A percentile compares a stretch with the other conserved stretches of the same genome.
phyloP scores from a whole-genome alignment of 2,888 invertebrate species.

The Tetrapedia diversipes region DNA sequence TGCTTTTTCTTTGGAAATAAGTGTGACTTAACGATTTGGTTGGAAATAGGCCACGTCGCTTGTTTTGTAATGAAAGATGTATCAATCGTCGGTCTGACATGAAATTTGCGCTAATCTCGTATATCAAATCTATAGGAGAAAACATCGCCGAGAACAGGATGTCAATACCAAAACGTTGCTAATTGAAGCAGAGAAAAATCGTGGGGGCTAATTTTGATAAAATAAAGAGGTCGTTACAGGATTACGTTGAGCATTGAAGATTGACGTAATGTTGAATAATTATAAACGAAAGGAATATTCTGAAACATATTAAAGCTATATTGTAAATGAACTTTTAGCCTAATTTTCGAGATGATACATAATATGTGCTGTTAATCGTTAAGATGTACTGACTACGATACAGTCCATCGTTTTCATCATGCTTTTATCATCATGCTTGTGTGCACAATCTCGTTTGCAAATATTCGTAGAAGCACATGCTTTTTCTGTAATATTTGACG shows the following conservation, averaged over 20 bases:
- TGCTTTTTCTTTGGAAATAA: background rate
- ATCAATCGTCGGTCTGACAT: conserved; percentile 19
- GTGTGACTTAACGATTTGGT: conserved; percentile 1
- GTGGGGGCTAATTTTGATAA: background rate
- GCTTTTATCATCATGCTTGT: no score
- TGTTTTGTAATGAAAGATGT: conserved; percentile 24
- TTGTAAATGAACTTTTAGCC: no score
- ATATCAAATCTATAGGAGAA: conserved; percentile 37
- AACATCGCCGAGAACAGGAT: conserved; percentile 22
- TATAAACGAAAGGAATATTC: background rate
- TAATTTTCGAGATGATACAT: no score
- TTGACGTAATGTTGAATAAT: background rate
- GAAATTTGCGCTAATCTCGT: conserved; percentile 34
- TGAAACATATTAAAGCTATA: background rate
- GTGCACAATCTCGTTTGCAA: no score
- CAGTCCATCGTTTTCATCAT: no score
- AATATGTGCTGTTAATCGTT: no score
- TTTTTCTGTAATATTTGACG: background rate
- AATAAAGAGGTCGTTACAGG: background rate
- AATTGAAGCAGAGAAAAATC: conserved; percentile 33
- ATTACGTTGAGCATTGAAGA: background rate
- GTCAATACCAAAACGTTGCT: conserved; percentile 36
- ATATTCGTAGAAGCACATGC: background rate
- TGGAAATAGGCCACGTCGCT: background rate
- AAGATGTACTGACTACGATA: no score